Base-by-base conservation (phyloP, 2,113 vertebrate species). In the Cheilinus undulatus region DNA sequence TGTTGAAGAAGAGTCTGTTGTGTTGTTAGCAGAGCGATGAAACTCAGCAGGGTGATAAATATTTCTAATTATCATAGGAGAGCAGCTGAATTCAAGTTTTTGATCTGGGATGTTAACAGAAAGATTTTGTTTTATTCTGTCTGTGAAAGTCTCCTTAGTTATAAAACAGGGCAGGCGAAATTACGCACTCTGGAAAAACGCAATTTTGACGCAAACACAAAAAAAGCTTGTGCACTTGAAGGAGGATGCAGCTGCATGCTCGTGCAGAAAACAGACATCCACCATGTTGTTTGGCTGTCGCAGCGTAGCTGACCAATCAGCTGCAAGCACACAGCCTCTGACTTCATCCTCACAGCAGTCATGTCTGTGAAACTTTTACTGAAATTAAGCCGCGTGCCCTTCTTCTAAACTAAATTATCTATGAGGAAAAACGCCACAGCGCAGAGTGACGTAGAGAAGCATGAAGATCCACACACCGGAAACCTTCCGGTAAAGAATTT, bases 241-340 rank as follows among this genome's bases (percentile, higher is more conserved):
- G 46, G 15, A 40, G 2, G 26, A 17, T 60, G 27, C 60, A 70
- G 48, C 15, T 56, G 26, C 42, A 23, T 36, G 42, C 14, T 17
- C 22, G 9, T 19, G 59, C 49, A 67, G 36, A 24, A n/a, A 9
- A n/a, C 68, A 68, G 30, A 34, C 51, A 45, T 42, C 58, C 72
- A 54, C 66, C 71, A 76, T 76, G 63, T 76, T 76, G 50, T 40
- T 22, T 23, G 69, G 46, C 32, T 34, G 48, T 56, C 9, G 17
- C 20, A 57, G 49, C 49, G 13, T 23, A 14, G 23, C 36, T 53
- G 54, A 30, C 68, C 54, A 54, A 34, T 57, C 51, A 57, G 45
- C 42, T 60, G 15, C 40, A 8, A 22, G 32, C 32, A 27, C 3
- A 22, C 8, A 9, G 45, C 28, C 19, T 48, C 13, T 32, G 30